Evolutionary conservation across 2,888 invertebrate species (phyloP).

Genomic region (Heliconius sara): DNA sequence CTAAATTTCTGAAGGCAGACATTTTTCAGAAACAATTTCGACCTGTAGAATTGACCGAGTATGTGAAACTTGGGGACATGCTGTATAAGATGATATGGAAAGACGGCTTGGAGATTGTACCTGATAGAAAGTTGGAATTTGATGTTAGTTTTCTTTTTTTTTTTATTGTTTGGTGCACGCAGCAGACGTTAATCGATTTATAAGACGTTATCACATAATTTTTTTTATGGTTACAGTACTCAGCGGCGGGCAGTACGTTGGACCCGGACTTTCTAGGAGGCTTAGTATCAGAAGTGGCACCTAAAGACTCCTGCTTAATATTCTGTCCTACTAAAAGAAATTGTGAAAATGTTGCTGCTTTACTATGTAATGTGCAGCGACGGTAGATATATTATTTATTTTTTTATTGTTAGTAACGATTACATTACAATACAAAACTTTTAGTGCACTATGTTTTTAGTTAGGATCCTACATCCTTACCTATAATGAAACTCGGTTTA

Average conservation of each 20-base stretch:
- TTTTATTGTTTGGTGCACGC: conserved; percentile 39
- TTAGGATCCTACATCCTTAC: neutral
- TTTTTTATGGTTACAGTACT: conserved; percentile 79
- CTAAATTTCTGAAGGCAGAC: conserved; percentile 91
- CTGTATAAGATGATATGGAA: conserved; percentile 73
- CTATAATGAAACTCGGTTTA: neutral
- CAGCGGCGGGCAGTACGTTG: conserved; percentile 78
- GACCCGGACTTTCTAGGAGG: conserved; percentile 93
- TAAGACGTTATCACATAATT: too few relatives aligned
- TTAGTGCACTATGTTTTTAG: neutral
- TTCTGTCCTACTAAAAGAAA: conserved; percentile 97
- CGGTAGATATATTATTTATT: conserved; percentile 61
- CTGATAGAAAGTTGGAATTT: conserved; percentile 62
- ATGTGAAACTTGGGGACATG: conserved; percentile 88
- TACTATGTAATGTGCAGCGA: conserved; percentile 87
- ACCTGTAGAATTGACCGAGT: conserved; percentile 93
- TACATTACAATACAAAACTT: neutral
- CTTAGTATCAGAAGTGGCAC: conserved; percentile 91
- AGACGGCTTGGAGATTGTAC: conserved; percentile 59
- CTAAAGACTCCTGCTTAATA: conserved; percentile 91
- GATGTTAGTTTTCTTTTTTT: conserved; percentile 59
- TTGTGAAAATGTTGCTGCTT: conserved; percentile 94
- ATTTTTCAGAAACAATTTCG: conserved; percentile 93
- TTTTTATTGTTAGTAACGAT: too few relatives aligned
- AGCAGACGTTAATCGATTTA: too few relatives aligned